Percentiles rank a stretch among this genome's conserved stretches.
These are phyloP conservation scores for Panagrolaimus sp. DNA, from an alignment of 1,140 invertebrate genomes.

Conservation along the genomic window DNA sequence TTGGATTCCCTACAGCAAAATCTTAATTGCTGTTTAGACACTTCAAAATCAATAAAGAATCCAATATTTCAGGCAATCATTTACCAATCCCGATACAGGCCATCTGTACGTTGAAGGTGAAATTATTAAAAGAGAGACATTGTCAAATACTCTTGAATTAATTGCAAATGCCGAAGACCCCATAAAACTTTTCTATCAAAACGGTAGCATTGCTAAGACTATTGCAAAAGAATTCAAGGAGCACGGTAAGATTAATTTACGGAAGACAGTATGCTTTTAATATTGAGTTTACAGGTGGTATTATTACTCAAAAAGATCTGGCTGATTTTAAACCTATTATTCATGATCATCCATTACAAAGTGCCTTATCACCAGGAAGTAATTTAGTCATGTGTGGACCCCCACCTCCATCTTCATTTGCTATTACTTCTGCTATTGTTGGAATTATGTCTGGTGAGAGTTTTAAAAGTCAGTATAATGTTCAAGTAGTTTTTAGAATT, in stretches of 20 bases:
- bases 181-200: constrained; percentile 59
- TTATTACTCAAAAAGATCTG: constrained; percentile 47
- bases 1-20: background rate
- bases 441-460: constrained; percentile 3
- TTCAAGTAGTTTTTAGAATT: background rate
- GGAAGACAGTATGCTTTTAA: background rate
- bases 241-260: constrained; percentile 41
- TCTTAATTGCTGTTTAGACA: constrained; percentile 14
- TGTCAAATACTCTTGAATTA: constrained; percentile 60
- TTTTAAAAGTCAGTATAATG: background rate
- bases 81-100: constrained; percentile 60
- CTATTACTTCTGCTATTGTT: constrained; percentile 49
- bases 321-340: constrained; percentile 58
- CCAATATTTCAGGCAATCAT: constrained; percentile 40
- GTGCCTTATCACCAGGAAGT: constrained; percentile 21
- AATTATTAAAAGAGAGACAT: constrained; percentile 54
- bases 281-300: constrained; percentile 41
- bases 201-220: constrained; percentile 48
- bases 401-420: constrained; percentile 57
- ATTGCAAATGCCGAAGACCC: constrained; percentile 58
- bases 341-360: constrained; percentile 61
- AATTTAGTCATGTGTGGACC: constrained; percentile 57
- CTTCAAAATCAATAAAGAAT: no score
- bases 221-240: constrained; percentile 54
- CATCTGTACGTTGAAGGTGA: constrained; percentile 61